Conservation (phyloP, 2,888 invertebrate species). For the Volucella inflata region DNA sequence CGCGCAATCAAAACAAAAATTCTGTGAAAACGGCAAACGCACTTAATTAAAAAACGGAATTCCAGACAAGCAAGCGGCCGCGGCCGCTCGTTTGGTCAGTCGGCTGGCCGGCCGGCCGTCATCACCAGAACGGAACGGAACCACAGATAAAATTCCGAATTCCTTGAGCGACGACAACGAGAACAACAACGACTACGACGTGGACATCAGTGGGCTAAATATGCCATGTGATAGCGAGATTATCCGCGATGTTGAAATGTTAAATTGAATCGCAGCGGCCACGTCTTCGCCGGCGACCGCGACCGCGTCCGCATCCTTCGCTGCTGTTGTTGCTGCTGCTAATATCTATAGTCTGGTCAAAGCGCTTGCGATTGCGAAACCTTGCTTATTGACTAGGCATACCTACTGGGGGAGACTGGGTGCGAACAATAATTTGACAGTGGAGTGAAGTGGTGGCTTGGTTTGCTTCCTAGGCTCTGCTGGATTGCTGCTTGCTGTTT, state of each 20-base stretch:
- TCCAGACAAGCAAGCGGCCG: conserved; percentile 56
- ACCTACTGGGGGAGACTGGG: conserved; percentile 57
- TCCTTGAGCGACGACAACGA: conserved; percentile 34
- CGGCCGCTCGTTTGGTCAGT: neutral
- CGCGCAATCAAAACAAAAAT: conserved; percentile 74
- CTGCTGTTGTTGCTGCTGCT: no score
- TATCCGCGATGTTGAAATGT: conserved; percentile 76
- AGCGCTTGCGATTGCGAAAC: conserved; percentile 33
- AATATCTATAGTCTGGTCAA: conserved; percentile 23
- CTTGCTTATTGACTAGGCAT: conserved; percentile 2
- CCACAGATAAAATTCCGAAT: conserved; percentile 69
- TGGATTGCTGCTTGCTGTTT: neutral
- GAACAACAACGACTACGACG: conserved; percentile 24
- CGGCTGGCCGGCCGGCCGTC: conserved; percentile 38
- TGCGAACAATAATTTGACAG: conserved; percentile 70
- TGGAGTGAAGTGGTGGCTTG: conserved; percentile 59
- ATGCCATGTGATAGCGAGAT: conserved; percentile 76
- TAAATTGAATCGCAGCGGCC: conserved; percentile 68
- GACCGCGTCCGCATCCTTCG: neutral
- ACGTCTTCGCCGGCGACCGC: conserved; percentile 38
- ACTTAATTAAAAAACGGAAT: conserved; percentile 75
- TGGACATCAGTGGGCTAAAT: conserved; percentile 76
- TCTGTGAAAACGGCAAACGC: conserved; percentile 76
- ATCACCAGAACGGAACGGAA: conserved; percentile 47
- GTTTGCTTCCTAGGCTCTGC: conserved; percentile 62